Percentiles rank a stretch among this genome's conserved stretches.
Evolutionary conservation across 2,888 invertebrate species (phyloP).

Genomic region (Zootermopsis nevadensis): DNA sequence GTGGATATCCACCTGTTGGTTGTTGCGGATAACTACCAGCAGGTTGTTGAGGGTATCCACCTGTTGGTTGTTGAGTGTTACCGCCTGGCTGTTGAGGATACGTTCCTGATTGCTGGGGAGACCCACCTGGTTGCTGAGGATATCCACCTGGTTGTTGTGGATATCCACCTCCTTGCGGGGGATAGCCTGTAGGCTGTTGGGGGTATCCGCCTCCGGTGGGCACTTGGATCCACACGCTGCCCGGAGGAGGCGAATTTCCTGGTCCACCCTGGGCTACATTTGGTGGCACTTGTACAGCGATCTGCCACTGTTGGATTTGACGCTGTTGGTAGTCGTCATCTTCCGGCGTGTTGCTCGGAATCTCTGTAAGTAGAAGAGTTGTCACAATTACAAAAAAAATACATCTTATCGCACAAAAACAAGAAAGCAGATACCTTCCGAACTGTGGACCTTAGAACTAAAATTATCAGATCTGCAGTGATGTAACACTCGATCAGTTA

Average conservation of each 20-base stretch:
- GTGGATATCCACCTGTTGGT: slow-evolving; percentile 43
- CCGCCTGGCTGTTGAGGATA: slow-evolving; percentile 44
- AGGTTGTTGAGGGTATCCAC: slow-evolving; percentile 44
- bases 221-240: slow-evolving; percentile 54
- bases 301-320: slow-evolving; percentile 58
- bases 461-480: too few relatives aligned
- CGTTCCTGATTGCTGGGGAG: slow-evolving; percentile 22
- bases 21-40: slow-evolving; percentile 34
- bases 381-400: neutral
- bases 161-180: slow-evolving; percentile 37
- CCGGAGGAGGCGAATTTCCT: slow-evolving; percentile 41
- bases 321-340: slow-evolving; percentile 44
- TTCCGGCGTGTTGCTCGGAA: neutral
- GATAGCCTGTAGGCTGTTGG: slow-evolving; percentile 40
- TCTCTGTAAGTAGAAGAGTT: neutral
- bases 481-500: too few relatives aligned
- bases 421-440: too few relatives aligned
- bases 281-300: slow-evolving; percentile 56
- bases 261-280: slow-evolving; percentile 42
- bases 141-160: slow-evolving; percentile 38
- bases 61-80: slow-evolving; percentile 40
- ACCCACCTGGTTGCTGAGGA: slow-evolving; percentile 44
- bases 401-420: too few relatives aligned
- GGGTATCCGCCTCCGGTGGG: slow-evolving; percentile 48
- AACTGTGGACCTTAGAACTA: too few relatives aligned